Percentiles rank a stretch among this genome's conserved stretches.
These are phyloP conservation scores for Tyrophagus putrescentiae DNA, from an alignment of 1,140 invertebrate genomes.

Conservation along the genomic window DNA sequence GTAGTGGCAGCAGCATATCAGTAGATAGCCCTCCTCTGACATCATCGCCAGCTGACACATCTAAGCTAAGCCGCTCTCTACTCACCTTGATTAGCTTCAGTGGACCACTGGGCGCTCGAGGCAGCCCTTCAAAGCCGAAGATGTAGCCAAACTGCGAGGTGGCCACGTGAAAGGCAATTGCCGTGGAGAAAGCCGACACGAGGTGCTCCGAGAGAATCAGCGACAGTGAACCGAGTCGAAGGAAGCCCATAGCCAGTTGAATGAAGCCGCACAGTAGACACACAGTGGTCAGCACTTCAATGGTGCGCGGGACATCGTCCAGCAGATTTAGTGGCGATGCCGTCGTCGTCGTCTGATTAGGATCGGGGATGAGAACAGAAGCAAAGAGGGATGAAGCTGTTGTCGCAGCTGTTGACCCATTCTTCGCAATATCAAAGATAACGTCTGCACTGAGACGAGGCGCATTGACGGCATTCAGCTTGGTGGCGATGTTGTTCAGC, in stretches of 20 bases:
- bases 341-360: background rate
- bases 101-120: conserved; percentile 25
- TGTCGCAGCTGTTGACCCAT: background rate
- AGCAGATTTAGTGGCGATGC: background rate
- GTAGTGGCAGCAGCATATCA: too few species aligned
- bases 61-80: too few species aligned
- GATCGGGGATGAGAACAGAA: background rate
- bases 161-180: conserved; percentile 36
- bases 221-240: conserved; percentile 36
- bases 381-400: background rate
- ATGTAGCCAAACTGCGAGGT: conserved; percentile 36
- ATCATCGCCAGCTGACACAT: too few species aligned
- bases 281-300: conserved; percentile 18
- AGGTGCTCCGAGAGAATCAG: conserved; percentile 38
- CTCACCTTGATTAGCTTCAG: conserved; percentile 22
- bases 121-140: conserved; percentile 33
- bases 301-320: background rate
- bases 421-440: background rate
- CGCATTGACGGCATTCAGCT: background rate
- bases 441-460: background rate
- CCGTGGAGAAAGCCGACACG: conserved; percentile 39
- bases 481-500: conserved; percentile 15
- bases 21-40: too few species aligned
- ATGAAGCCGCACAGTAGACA: conserved; percentile 9
- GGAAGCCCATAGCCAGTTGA: conserved; percentile 31